Base-by-base conservation (phyloP, 1,140 invertebrate species). In the Aphaenogaster ashmeadi region DNA sequence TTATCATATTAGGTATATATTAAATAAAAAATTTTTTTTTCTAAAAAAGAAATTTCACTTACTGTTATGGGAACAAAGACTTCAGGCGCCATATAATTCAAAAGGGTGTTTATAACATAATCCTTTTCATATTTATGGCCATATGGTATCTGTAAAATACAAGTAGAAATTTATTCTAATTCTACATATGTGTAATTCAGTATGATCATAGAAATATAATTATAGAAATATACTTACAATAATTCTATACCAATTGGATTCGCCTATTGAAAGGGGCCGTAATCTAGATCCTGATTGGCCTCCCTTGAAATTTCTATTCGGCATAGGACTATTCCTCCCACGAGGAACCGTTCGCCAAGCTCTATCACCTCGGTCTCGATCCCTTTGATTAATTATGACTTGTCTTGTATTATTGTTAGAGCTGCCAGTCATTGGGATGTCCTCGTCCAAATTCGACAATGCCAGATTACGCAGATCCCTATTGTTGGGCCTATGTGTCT, bases 71-170 rank as follows among this genome's bases (percentile, higher is more conserved):
- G 97, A 67, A 96, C 95, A 88, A 98, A 97, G 7, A 96, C 94
- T 33, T 96, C 95, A 3, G 97, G 97, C 36, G 96, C 95, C 50
- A 98, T 94, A 50, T 96, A 96, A 4, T 96, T 96, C 21, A 96
- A 91, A 1, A 98, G 91, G 33, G 95, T 96, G 77, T 96, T 96
- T 62, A 97, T 88, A 1, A 98, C 75, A 77, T 96, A 96, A 44
- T 97, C 96, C 93, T 97, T 98, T 1, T 97, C 96, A 93, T 98
- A 97, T 93, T 97, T 97, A 9, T 97, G 96, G 52, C 97, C 97
- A 95, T 96, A 97, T 33, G 97, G 97, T 89, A 98, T 96, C 97
- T 97, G 64, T 8, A 94, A 95, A 89, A 64, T 56, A 69, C 36
- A 69, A 66, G 1, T 79, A 50, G 11, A 50, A 66, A 66, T 13